Conservation (phyloP, 2,888 invertebrate species). For the Mesodorylaimus sp. region DNA sequence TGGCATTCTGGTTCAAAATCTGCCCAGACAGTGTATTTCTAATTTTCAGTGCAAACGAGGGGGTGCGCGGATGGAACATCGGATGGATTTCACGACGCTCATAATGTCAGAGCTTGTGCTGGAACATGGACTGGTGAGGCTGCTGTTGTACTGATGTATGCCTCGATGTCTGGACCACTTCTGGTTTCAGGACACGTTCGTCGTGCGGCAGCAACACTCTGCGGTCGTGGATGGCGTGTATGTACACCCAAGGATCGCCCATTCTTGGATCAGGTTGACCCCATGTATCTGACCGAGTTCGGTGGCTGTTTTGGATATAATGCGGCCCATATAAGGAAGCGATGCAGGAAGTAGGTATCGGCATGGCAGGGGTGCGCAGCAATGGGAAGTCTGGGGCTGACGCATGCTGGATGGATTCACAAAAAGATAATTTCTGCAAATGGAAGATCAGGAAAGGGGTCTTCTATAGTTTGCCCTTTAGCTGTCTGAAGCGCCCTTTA, state of each 20-base stretch:
- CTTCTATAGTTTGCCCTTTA: neutral
- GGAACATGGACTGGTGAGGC: neutral
- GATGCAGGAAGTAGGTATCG: constrained; percentile 1
- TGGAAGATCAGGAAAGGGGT: too few relatives aligned
- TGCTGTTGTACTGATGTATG: neutral
- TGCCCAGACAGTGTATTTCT: neutral
- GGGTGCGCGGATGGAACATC: constrained; percentile 2
- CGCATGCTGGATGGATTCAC: too few relatives aligned
- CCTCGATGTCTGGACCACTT: neutral
- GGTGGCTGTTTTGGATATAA: constrained; percentile 4
- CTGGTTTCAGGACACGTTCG: constrained; percentile 1
- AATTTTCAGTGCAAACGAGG: neutral
- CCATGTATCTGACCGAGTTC: neutral
- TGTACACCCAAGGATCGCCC: neutral
- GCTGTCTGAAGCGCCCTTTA: neutral
- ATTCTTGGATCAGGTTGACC: neutral
- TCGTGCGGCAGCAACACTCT: neutral
- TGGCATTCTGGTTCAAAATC: too few relatives aligned
- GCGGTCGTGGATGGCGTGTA: constrained; percentile 1
- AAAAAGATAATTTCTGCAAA: too few relatives aligned
- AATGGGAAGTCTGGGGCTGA: too few relatives aligned
- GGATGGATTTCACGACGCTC: constrained; percentile 1
- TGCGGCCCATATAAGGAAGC: neutral
- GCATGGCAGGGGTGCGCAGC: too few relatives aligned
- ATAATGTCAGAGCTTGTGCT: constrained; percentile 1